A percentile compares a stretch with the other conserved stretches of the same genome.
phyloP scores from a whole-genome alignment of 2,113 vertebrate species.

The Apteryx owenii region DNA sequence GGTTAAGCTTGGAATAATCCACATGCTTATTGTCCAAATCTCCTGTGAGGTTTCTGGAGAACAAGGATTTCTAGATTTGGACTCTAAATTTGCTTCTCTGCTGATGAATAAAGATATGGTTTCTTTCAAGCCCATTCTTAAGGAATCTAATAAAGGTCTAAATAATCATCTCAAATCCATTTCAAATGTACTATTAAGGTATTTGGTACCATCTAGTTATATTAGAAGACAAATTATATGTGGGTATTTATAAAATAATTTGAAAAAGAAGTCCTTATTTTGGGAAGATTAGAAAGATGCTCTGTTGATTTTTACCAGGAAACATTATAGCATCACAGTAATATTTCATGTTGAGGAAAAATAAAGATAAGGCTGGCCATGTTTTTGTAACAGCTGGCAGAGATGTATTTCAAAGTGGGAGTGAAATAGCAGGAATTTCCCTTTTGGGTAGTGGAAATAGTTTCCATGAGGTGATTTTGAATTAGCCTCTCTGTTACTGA shows the following conservation, averaged over 20 bases:
- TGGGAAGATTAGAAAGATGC: background rate
- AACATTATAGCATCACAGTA: background rate
- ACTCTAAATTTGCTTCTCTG: background rate
- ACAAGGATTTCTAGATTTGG: background rate
- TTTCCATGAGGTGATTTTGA: background rate
- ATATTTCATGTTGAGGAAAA: background rate
- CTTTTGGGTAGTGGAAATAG: background rate
- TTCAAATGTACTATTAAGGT: background rate
- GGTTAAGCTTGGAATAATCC: background rate
- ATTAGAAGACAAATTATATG: background rate
- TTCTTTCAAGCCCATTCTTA: background rate
- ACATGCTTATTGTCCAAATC: background rate
- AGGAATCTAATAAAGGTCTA: background rate
- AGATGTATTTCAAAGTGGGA: background rate
- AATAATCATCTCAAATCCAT: background rate
- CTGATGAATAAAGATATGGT: background rate
- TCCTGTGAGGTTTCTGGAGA: background rate
- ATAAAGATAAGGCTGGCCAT: background rate
- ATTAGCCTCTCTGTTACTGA: background rate
- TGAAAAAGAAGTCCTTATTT: background rate
- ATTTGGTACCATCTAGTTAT: background rate
- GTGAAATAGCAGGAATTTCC: background rate
- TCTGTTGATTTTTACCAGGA: background rate
- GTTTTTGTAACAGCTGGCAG: background rate
- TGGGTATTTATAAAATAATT: background rate